phyloP scores from a whole-genome alignment of 2,888 invertebrate species.

The Lasiommata megera region DNA sequence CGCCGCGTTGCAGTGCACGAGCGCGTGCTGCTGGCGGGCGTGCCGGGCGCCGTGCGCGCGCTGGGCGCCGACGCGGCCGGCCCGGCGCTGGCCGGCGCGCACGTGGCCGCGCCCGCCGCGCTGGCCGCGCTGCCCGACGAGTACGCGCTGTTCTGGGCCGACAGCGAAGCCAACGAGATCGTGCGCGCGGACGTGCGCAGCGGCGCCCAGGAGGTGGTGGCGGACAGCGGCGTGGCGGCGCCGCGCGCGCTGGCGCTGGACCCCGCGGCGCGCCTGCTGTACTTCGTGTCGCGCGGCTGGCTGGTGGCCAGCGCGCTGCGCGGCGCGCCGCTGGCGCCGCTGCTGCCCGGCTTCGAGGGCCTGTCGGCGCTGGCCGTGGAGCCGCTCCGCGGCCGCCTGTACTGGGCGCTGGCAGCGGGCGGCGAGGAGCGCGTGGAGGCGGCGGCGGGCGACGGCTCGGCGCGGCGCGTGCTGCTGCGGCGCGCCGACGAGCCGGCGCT shows the following conservation, averaged over 20 bases:
- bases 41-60: constrained; percentile 81
- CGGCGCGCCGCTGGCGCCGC: constrained; percentile 85
- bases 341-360: constrained; percentile 63
- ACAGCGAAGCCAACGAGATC: constrained; percentile 83
- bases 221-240: constrained; percentile 85
- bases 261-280: constrained; percentile 89
- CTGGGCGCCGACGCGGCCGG: constrained; percentile 76
- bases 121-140: constrained; percentile 85
- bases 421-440: constrained; percentile 76
- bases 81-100: constrained; percentile 86
- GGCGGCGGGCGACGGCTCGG: constrained; percentile 85
- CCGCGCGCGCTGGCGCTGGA: constrained; percentile 90
- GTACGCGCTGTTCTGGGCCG: constrained; percentile 48
- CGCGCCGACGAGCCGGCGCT: constrained; percentile 45
- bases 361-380: constrained; percentile 72
- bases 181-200: constrained; percentile 86
- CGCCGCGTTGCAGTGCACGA: constrained; percentile 84
- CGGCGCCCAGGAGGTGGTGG: constrained; percentile 59
- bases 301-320: constrained; percentile 87
- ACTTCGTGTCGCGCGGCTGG: constrained; percentile 82
- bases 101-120: constrained; percentile 83
- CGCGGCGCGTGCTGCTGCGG: constrained; percentile 52
- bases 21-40: constrained; percentile 84
- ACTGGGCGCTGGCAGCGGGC: constrained; percentile 76
- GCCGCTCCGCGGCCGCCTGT: constrained; percentile 74